These are phyloP conservation scores for Asbolus verrucosus DNA, from an alignment of 1,140 invertebrate genomes.

Conservation along the genomic window DNA sequence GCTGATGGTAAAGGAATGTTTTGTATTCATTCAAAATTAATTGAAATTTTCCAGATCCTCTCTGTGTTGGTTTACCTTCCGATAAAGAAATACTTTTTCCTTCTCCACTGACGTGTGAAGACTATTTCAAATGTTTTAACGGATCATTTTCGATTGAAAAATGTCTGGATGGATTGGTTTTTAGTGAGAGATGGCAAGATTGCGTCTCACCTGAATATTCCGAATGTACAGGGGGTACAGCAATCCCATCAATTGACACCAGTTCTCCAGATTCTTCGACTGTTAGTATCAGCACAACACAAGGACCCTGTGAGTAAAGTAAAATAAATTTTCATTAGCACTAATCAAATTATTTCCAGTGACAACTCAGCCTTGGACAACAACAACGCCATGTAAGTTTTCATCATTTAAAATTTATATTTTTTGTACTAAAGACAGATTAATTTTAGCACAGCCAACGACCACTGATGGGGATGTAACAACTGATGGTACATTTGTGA, in stretches of 20 bases:
- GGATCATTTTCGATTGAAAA: not conserved
- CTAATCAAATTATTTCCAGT: not conserved
- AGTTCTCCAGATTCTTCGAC: not conserved
- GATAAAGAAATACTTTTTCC: slow-evolving; percentile 19
- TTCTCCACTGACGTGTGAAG: slow-evolving; percentile 7
- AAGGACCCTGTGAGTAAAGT: too few species aligned
- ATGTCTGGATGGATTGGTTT: not conserved
- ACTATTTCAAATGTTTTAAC: slow-evolving; percentile 14
- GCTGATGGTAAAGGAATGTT: not conserved
- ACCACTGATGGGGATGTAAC: not conserved
- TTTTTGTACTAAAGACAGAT: too few species aligned
- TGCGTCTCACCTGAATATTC: slow-evolving; percentile 1
- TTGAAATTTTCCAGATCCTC: not conserved
- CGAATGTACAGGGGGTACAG: slow-evolving; percentile 8
- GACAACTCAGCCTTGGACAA: too few species aligned
- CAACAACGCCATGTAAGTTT: too few species aligned
- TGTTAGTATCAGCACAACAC: not conserved
- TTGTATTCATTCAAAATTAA: too few species aligned
- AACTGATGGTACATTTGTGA: too few species aligned
- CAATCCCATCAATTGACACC: not conserved
- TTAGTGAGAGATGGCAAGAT: not conserved
- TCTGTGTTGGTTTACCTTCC: not conserved
- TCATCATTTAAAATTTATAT: too few species aligned
- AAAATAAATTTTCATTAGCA: too few species aligned
- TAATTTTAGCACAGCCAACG: too few species aligned